Evolutionary conservation across 2,888 invertebrate genomes (phyloP).

Genomic region (Luffia ferchaultella): DNA sequence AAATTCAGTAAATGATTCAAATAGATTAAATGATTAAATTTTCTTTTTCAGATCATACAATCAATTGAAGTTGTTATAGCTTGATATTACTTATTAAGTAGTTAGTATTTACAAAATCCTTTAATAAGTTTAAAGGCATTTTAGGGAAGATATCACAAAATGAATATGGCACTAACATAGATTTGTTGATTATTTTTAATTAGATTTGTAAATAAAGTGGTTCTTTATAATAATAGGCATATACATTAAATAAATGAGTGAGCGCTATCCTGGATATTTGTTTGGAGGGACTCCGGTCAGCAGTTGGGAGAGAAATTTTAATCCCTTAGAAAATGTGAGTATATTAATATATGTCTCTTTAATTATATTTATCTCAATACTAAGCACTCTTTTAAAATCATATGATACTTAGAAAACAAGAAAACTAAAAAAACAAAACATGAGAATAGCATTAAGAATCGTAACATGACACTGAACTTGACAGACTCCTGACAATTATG

Average conservation of each 20-base stretch:
- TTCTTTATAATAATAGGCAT: neutral
- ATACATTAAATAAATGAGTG: constrained; percentile 33
- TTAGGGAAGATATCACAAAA: neutral
- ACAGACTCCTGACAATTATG: no score
- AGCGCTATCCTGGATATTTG: constrained; percentile 51
- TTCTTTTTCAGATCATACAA: neutral
- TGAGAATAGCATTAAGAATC: no score
- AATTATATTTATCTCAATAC: constrained; percentile 2
- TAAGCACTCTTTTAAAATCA: no score
- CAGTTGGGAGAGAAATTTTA: constrained; percentile 57
- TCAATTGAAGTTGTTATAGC: neutral
- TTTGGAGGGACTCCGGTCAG: constrained; percentile 57
- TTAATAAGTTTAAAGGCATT: neutral
- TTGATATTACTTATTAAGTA: no score
- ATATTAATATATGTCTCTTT: constrained; percentile 2
- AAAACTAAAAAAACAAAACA: no score
- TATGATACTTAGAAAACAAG: no score
- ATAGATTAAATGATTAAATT: no score
- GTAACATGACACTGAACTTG: no score
- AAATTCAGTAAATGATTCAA: no score
- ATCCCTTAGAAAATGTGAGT: constrained; percentile 57
- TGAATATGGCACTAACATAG: neutral
- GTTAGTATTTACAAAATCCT: neutral
- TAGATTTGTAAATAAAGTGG: neutral
- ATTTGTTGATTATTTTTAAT: neutral